phyloP scores from a whole-genome alignment of 2,113 vertebrate species.

The Phodopus roborovskii region DNA sequence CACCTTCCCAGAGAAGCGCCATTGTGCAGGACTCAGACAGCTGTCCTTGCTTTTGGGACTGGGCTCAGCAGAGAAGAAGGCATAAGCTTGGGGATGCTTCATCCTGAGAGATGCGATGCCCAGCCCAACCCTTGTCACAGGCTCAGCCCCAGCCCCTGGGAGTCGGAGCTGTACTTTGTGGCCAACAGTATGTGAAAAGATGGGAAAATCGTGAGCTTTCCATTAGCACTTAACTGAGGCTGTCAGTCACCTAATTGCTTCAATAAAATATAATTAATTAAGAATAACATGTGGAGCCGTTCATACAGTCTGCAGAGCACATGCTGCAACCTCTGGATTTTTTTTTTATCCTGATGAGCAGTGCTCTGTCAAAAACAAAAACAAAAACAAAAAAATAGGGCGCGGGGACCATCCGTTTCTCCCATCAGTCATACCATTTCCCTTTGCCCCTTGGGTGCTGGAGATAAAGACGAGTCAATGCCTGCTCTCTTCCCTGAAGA shows the following conservation, averaged over 20 bases:
- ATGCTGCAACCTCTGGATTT: background rate
- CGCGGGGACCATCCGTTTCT: background rate
- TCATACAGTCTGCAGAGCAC: background rate
- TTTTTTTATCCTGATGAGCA: background rate
- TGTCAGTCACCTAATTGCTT: slow-evolving; percentile 55
- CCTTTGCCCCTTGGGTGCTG: background rate
- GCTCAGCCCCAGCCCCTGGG: background rate
- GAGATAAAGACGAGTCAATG: background rate
- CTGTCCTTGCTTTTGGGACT: slow-evolving; percentile 71
- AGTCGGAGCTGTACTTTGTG: background rate
- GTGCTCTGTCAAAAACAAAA: background rate
- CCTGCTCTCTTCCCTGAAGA: background rate
- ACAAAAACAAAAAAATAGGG: background rate
- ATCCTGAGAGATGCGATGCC: background rate
- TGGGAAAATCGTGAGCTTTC: background rate
- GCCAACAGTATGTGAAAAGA: background rate
- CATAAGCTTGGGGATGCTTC: fast-evolving
- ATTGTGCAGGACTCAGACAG: slow-evolving; percentile 11
- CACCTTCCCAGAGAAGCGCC: slow-evolving; percentile 74
- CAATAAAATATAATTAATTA: slow-evolving; percentile 73
- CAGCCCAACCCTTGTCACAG: background rate
- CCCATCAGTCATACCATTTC: no score
- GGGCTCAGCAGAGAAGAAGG: fast-evolving
- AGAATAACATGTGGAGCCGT: background rate
- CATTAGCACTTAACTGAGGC: background rate